Base-by-base conservation (phyloP, 2,888 invertebrate species). In the Aleiodes alternator region DNA sequence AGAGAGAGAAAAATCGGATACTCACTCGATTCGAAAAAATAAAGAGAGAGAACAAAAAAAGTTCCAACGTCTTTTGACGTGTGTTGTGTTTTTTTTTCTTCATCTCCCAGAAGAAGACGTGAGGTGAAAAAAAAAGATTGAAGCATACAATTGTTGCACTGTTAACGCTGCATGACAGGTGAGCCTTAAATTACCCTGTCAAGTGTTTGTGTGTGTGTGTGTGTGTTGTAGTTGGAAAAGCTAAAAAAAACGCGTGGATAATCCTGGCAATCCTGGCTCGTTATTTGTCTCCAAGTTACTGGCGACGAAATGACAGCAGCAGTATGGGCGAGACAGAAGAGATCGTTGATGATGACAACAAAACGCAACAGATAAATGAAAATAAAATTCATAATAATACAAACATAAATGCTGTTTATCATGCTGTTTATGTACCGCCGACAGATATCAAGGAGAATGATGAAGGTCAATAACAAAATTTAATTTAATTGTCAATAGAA, bases 351-450 rank as follows among this genome's bases (percentile, higher is more conserved):
- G 23, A 29, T 51, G 68, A 68, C 68, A 68, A 68, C 51, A 68
- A 51, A 51, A 23, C 14, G 43, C 38, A 16, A 14, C 64, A 16
- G 29, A 29, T 51, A n/a, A 31, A 31, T 68, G 50, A 68, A 50
- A 68, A 68, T 31, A 50, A 50, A n/a, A 68, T 76, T 76, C 77
- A 68, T 48, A 55, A 71, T 9, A 76, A 78, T 34, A 34, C 34
- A 64, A 78, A 77, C 12, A 79, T 82, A 11, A 66, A 72, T n/a
- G n/a, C 29, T 75, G 61, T 82, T 73, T 87, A 83, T 74, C 84
- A 87, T 75, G 87, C 87, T 38, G 84, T 87, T 55, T 85, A 84
- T 53, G 78, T 87, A 61, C 84, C 87, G n/a, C 84, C 87, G 12
- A 34, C 74, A 51, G 81, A 82, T n/a, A 48, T 68, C 61, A 79